Base-by-base conservation (phyloP, 2,888 invertebrate genomes). In the Andrena chrysosceles region DNA sequence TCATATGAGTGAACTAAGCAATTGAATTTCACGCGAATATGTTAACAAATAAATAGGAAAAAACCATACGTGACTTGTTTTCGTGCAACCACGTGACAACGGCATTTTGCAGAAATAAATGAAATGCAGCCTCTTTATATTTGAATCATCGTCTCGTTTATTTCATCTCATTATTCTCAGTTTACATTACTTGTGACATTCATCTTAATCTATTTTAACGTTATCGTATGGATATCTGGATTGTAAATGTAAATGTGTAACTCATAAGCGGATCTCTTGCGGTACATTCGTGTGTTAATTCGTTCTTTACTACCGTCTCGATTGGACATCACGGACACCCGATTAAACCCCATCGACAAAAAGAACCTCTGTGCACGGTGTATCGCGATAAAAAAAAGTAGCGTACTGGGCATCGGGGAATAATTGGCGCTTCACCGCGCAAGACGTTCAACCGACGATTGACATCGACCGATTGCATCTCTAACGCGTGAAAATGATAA, bases 131-230 rank as follows among this genome's bases (percentile, higher is more conserved):
- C 20, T 62, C 73, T 29, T 63, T 80, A 20, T 84, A 84, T 86
- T 89, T 90, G 87, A 87, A 90, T 90, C 82, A 87, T 90, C 85
- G 85, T 89, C 87, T 89, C 84, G 81, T 91, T 90, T 91, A 91
- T 91, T 91, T 91, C 87, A 88, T 80, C 85, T 91, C 85, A 89
- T 86, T 85, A 88, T 85, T 87, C 84, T 86, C 78, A 78, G 87
- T 89, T 88, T 91, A 91, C 91, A 91, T 91, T 87, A 91, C 83
- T 91, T 87, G 91, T 91, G 90, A 91, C 91, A 91, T 89, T 88
- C 87, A 91, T 91, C 90, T 90, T 90, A 91, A 87, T 85, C 85
- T 90, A 90, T 85, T 76, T 75, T 88, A 85, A 86, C 86, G 79
- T 89, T 89, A 89, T 88, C 84, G 88, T 89, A 90, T 85, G 89